Percentiles rank a stretch among this genome's conserved stretches.
Evolutionary conservation across 1,140 invertebrate genomes (phyloP).

Genomic region (Ceratina japonica): DNA sequence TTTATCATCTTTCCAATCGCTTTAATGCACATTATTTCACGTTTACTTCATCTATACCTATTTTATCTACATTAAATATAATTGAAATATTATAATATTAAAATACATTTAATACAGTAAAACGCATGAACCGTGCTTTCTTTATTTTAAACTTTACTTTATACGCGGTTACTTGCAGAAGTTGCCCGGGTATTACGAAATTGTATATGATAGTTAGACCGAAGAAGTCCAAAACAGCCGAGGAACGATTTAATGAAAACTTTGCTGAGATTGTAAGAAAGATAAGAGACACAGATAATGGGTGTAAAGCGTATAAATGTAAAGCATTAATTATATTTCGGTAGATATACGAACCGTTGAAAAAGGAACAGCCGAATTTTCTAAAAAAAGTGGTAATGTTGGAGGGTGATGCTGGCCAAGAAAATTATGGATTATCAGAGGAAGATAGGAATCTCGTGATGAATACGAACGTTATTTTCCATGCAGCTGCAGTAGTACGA

Average conservation of each 20-base stretch:
- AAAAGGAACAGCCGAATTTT: constrained; percentile 72
- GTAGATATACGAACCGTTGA: constrained; percentile 80
- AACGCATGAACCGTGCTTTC: neutral
- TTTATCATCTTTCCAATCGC: too few relatives aligned
- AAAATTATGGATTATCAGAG: constrained; percentile 81
- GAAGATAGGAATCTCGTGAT: constrained; percentile 78
- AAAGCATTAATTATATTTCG: neutral
- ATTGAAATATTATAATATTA: too few relatives aligned
- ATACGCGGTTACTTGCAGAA: constrained; percentile 74
- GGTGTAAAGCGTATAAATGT: neutral
- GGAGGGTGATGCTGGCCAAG: constrained; percentile 81
- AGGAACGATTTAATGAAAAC: constrained; percentile 81
- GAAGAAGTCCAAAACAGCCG: constrained; percentile 84
- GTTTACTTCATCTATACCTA: too few relatives aligned
- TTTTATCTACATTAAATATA: too few relatives aligned
- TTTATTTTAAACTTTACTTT: neutral
- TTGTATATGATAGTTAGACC: constrained; percentile 85
- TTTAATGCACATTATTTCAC: too few relatives aligned
- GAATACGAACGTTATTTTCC: constrained; percentile 87
- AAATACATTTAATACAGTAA: too few relatives aligned
- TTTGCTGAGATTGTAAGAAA: constrained; percentile 80
- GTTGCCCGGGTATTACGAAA: constrained; percentile 84
- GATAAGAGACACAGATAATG: neutral
- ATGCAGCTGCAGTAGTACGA: constrained; percentile 93
- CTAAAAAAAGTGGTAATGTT: constrained; percentile 81